Percentiles rank a stretch among this genome's conserved stretches.
These are phyloP conservation scores for Otis tarda DNA, from an alignment of 2,113 vertebrate genomes.

Conservation along the genomic window DNA sequence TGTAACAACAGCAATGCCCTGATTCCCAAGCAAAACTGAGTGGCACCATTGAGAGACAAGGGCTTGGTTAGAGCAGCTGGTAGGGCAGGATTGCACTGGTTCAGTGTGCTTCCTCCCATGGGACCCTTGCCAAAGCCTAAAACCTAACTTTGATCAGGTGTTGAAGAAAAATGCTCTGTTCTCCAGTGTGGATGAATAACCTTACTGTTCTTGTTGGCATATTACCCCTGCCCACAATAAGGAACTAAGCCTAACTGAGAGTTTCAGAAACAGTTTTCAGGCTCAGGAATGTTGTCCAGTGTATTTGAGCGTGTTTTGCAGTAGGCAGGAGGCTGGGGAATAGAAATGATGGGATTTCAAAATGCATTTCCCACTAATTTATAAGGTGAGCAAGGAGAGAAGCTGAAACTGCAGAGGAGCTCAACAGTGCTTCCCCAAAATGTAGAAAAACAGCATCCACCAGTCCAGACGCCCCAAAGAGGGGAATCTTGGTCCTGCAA, in stretches of 20 bases:
- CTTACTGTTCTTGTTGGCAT: background rate
- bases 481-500: background rate
- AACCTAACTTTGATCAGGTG: background rate
- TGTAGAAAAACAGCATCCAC: background rate
- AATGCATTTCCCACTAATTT: background rate
- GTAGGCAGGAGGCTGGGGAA: background rate
- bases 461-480: background rate
- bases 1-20: background rate
- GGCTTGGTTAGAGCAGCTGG: background rate
- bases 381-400: background rate
- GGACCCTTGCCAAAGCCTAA: background rate
- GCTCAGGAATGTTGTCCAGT: background rate
- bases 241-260: background rate
- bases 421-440: background rate
- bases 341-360: background rate
- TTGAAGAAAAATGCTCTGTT: background rate
- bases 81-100: background rate
- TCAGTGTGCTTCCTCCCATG: fast-evolving
- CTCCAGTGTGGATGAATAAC: background rate
- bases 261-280: background rate
- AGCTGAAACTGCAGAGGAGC: background rate
- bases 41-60: background rate
- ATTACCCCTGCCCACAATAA: background rate
- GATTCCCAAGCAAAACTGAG: background rate
- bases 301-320: background rate